phyloP scores from a whole-genome alignment of 1,140 invertebrate species.

The Hyphantria cunea region DNA sequence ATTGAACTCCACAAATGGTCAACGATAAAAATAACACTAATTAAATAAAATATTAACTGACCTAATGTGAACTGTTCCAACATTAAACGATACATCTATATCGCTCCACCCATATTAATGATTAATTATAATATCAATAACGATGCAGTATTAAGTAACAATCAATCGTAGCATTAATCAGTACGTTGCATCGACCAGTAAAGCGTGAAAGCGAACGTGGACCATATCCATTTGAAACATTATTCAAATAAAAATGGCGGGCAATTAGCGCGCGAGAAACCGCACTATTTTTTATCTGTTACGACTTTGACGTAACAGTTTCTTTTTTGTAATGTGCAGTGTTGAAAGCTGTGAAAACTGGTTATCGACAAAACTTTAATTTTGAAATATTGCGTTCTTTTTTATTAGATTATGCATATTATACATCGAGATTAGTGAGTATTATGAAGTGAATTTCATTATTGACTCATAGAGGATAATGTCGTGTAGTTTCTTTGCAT shows the following conservation, averaged over 20 bases:
- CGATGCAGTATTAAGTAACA: slow-evolving; percentile 1
- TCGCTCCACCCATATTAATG: background rate
- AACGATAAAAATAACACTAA: too few relatives aligned
- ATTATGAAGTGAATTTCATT: too few relatives aligned
- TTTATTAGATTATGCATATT: background rate
- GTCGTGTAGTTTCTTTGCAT: too few relatives aligned
- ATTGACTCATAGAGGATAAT: too few relatives aligned
- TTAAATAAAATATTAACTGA: too few relatives aligned
- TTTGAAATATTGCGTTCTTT: background rate
- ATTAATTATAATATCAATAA: slow-evolving; percentile 1
- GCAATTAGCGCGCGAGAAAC: slow-evolving; percentile 8
- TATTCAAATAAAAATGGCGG: slow-evolving; percentile 10
- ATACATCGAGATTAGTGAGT: too few relatives aligned
- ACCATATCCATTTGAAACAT: background rate
- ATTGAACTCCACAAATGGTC: too few relatives aligned
- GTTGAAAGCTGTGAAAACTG: background rate
- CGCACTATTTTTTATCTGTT: slow-evolving; percentile 16
- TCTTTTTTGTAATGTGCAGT: background rate
- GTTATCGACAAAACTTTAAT: background rate
- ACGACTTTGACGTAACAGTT: slow-evolving; percentile 23
- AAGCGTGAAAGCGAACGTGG: background rate
- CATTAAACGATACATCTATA: background rate
- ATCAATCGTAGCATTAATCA: slow-evolving; percentile 2
- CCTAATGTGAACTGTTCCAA: background rate
- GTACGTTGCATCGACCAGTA: background rate